Base-by-base conservation (phyloP, 2,888 invertebrate genomes). In the Pterostichus niger region DNA sequence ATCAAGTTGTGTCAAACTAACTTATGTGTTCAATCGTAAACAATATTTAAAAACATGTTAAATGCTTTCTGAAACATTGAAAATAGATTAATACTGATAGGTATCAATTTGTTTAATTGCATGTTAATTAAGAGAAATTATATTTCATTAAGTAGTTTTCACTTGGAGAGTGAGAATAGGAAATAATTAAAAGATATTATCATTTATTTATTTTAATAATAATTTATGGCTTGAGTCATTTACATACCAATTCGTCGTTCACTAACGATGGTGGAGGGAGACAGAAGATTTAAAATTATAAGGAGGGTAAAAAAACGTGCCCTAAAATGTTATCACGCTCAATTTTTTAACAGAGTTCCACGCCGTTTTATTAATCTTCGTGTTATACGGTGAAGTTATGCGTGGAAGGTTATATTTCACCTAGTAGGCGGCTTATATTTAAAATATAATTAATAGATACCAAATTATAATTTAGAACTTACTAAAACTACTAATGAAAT, bases 131-230 rank as follows among this genome's bases (percentile, higher is more conserved):
- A 33, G 35, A 35, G 35, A 64, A 68, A 71, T 71, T 71, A 71
- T 17, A 40, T 44, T 71, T 10, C 68, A 71, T 71, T 71, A 71
- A 44, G 24, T 71, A 46, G 68, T 71, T 71, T 71, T 71, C 68
- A 71, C 68, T 71, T 71, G 13, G 17, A 9, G 13, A 40, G 68
- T 71, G 68, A 9, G 68, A 61, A 71, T 71, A 44, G 44, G 68
- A 44, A 71, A 71, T 71, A 44, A 71, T 71, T 71, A 71, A 64
- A 40, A 71, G 68, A 71, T 71, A 71, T 71, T 71, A 71, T 71
- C 68, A 71, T 64, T 59, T 71, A 71, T 71, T 71, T 71, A 71
- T 71, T 71, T 71, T 71, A 71, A 71, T 71, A 71, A 71, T 71
- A 71, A 71, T 71, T 71, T 71, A 71, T 71, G 68, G 15, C 44